These are phyloP conservation scores for Salvelinus sp. DNA, from an alignment of 2,113 vertebrate genomes.

Conservation along the genomic window DNA sequence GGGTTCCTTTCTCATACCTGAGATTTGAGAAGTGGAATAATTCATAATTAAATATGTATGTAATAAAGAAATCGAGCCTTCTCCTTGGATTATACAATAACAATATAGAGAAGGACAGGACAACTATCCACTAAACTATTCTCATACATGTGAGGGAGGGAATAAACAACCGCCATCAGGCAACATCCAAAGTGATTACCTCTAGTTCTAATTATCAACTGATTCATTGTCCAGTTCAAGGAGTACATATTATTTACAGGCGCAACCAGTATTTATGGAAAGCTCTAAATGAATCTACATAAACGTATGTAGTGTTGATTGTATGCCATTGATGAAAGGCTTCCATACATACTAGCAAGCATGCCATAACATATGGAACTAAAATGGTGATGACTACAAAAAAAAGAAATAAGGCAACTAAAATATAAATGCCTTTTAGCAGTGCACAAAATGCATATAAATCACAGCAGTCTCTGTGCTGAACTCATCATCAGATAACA, in stretches of 20 bases:
- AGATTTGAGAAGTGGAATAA: not conserved
- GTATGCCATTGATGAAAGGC: constrained; percentile 20
- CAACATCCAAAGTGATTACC: not conserved
- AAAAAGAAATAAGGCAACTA: not conserved
- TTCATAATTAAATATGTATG: not conserved
- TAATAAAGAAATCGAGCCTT: constrained; percentile 46
- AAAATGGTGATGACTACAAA: constrained; percentile 35
- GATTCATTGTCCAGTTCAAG: constrained; percentile 27
- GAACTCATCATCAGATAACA: not conserved
- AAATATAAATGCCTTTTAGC: not conserved
- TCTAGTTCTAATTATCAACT: not conserved
- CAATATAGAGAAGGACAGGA: not conserved
- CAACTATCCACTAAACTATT: not conserved
- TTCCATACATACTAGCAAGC: constrained; percentile 22
- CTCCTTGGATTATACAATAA: constrained; percentile 21
- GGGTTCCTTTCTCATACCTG: constrained; percentile 23
- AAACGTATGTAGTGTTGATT: constrained; percentile 55
- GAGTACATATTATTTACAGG: constrained; percentile 40
- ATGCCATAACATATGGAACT: constrained; percentile 37
- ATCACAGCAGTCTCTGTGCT: not conserved
- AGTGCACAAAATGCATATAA: constrained; percentile 25
- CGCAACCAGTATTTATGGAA: constrained; percentile 38
- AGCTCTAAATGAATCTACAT: constrained; percentile 47
- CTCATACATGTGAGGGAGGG: not conserved
- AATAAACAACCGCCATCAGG: not conserved